Evolutionary conservation across 2,113 vertebrate species (phyloP), one percentile per base, ranked within the genome.

Genomic region (Podarcis raffonei): DNA sequence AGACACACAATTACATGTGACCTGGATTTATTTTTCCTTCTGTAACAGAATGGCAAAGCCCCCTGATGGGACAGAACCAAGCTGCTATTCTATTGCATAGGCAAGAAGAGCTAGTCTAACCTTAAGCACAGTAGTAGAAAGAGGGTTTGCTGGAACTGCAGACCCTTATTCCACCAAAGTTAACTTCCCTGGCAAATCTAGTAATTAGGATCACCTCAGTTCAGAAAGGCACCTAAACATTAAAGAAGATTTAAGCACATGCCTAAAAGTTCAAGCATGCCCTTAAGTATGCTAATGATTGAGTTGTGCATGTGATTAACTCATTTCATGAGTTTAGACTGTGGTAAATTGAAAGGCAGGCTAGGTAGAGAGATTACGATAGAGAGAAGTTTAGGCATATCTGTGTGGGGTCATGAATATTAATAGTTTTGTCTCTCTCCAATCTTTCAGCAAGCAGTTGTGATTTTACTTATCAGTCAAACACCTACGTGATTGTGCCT

Each of bases 231-330:
- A 1, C 39, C 82, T 81, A 72, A 74, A 1, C 3, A 87, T 82
- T 81, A 75, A 81, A 66, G 71, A 74, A 88, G 80, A 75, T 88
- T 82, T 88, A 88, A 82, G 59, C 27, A 75, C 37, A 62, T 81
- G 35, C 79, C 69, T 83, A 42, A 42, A 75, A 88, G 87, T 65
- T 65, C 79, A 82, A 82, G 53, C 79, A 82, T 75, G 68, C 69
- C 69, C 86, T 82, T 48, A 82, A 66, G 53, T 66, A 15, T 83
- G 69, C 81, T 65, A 88, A 66, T 65, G 20, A 66, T 81, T 4
- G 20, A 86, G 48, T 89, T 62, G 89, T 89, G 2, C 7, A 89
- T 87, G 32, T 82, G 77, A 90, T 93, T 89, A 93, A 87, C 89
- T 91, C 0, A 37, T 91, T 92, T 94, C 72, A 82, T 90, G 66